Evolutionary conservation across 2,888 invertebrate species (phyloP).

Genomic region (Pristionchus japonicus): DNA sequence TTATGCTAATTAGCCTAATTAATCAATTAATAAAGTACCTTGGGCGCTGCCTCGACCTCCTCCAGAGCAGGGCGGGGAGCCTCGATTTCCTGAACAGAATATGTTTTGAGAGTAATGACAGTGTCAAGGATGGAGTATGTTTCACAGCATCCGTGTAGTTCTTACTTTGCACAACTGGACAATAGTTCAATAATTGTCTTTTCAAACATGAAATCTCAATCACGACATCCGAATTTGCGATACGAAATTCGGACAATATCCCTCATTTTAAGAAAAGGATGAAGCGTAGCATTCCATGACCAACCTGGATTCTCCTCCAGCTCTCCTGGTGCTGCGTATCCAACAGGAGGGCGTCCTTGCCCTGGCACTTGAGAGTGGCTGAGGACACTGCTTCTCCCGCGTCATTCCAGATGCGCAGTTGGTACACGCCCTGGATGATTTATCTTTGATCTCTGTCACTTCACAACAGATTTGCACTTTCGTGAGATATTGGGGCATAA

Average conservation of each 20-base stretch:
- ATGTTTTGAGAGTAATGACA: background rate
- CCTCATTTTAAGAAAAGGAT: too few relatives aligned
- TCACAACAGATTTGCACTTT: too few relatives aligned
- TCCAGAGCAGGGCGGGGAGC: constrained; percentile 63
- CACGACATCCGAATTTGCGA: too few relatives aligned
- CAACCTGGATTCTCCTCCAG: constrained; percentile 84
- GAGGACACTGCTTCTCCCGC: constrained; percentile 95
- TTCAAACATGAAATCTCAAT: too few relatives aligned
- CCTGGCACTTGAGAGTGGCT: constrained; percentile 82
- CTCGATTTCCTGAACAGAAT: constrained; percentile 66
- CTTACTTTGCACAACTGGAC: background rate
- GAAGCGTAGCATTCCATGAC: too few relatives aligned
- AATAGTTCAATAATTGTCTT: too few relatives aligned
- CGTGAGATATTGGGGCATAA: too few relatives aligned
- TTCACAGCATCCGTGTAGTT: background rate
- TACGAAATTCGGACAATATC: too few relatives aligned
- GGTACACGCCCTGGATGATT: constrained; percentile 86
- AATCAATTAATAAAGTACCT: constrained; percentile 46
- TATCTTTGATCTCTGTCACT: background rate
- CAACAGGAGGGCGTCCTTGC: constrained; percentile 63
- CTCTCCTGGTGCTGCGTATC: constrained; percentile 85
- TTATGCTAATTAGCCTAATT: background rate
- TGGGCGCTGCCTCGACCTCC: constrained; percentile 64
- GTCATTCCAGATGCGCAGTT: constrained; percentile 90
- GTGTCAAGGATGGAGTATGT: background rate